Evolutionary conservation across 2,113 vertebrate genomes (phyloP).

Genomic region (Lanius collurio): DNA sequence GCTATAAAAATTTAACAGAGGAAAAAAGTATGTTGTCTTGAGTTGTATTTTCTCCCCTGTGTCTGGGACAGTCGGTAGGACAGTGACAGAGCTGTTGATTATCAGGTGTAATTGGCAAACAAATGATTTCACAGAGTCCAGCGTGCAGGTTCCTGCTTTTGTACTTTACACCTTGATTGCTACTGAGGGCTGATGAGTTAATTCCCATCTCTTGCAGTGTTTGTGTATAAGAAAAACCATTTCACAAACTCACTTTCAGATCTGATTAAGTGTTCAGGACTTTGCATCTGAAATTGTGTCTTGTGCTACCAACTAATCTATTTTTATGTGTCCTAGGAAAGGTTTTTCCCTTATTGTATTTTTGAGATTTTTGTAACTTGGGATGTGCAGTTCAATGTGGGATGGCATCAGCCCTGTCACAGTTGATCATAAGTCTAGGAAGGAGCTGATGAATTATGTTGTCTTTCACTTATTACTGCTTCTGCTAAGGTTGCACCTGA

Average conservation of each 20-base stretch:
- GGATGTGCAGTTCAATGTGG: neutral
- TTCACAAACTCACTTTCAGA: neutral
- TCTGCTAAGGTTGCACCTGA: neutral
- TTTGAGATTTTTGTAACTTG: neutral
- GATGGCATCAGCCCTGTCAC: neutral
- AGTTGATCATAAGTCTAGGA: neutral
- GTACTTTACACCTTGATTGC: neutral
- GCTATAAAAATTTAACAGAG: neutral
- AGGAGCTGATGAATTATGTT: neutral
- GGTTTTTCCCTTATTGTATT: neutral
- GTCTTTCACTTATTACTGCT: neutral
- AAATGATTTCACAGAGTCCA: neutral
- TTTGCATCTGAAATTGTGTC: neutral
- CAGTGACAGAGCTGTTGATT: neutral
- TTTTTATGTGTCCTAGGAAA: neutral
- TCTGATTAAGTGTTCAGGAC: neutral
- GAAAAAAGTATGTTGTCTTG: neutral
- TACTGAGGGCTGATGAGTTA: neutral
- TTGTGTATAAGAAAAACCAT: neutral
- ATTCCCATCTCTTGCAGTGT: neutral
- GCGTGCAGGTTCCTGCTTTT: neutral
- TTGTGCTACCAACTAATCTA: neutral
- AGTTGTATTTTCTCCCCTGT: neutral
- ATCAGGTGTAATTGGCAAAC: neutral
- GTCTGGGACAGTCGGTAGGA: neutral